Conservation (phyloP, 2,888 invertebrate genomes). For the Tetranychus truncatus region DNA sequence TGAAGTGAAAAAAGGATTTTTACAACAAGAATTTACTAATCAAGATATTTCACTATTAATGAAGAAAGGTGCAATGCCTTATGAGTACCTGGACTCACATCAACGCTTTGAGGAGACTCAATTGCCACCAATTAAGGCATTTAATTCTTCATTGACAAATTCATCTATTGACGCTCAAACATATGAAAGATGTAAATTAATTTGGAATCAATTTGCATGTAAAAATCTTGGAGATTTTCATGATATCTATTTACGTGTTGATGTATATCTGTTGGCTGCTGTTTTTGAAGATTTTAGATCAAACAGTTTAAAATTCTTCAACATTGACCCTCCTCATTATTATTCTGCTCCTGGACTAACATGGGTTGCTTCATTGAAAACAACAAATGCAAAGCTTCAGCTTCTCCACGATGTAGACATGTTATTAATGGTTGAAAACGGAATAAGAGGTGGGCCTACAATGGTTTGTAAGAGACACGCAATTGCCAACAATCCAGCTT, state of each 20-base stretch:
- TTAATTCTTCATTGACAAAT: background rate
- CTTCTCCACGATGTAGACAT: background rate
- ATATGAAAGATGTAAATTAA: background rate
- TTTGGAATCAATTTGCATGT: background rate
- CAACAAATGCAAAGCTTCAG: too few relatives aligned
- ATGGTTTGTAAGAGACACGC: background rate
- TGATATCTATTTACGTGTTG: background rate
- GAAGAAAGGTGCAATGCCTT: background rate
- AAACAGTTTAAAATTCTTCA: background rate
- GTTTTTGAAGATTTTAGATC: background rate
- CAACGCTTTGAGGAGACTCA: background rate
- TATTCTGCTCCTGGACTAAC: too few relatives aligned
- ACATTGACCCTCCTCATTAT: background rate
- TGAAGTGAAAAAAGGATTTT: background rate
- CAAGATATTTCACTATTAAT: background rate
- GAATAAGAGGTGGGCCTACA: conserved; percentile 8
- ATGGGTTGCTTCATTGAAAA: too few relatives aligned
- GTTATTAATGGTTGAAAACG: conserved; percentile 6
- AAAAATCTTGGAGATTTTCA: conserved; percentile 4
- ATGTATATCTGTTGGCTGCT: too few relatives aligned
- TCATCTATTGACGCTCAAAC: background rate
- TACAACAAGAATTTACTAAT: background rate
- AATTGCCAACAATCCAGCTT: conserved; percentile 11
- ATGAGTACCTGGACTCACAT: background rate
- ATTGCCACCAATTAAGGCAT: background rate